phyloP scores from a whole-genome alignment of 35 echinoderm and acorn worm genomes.

The Patiria miniata region DNA sequence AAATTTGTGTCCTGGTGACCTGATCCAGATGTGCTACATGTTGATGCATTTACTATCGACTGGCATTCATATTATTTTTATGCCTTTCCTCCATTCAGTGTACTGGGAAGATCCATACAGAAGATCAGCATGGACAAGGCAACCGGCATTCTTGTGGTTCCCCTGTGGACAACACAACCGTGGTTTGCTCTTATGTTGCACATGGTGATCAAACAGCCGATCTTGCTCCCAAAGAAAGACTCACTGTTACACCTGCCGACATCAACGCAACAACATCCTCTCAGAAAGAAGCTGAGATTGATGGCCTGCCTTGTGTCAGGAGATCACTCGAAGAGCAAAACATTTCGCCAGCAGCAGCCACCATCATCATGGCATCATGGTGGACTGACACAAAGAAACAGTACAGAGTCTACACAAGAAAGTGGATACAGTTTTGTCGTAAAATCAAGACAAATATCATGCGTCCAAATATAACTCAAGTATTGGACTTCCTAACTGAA shows the following conservation, averaged over 20 bases:
- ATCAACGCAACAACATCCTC: not conserved
- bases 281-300: constrained; percentile 4
- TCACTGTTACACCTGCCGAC: not conserved
- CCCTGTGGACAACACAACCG: constrained; percentile 63
- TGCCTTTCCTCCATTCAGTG: not conserved
- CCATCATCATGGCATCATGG: not conserved
- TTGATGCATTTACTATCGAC: constrained; percentile 55
- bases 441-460: not conserved
- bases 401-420: not conserved
- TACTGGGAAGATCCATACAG: not conserved
- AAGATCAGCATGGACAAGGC: constrained; percentile 20
- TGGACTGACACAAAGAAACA: not conserved
- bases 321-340: not conserved
- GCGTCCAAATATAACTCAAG: not conserved
- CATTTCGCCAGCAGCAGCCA: not conserved
- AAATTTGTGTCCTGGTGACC: constrained; percentile 64
- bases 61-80: constrained; percentile 26
- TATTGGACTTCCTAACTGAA: not conserved
- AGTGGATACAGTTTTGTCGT: not conserved
- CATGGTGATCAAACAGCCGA: constrained; percentile 43
- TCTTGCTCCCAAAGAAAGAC: not conserved
- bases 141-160: constrained; percentile 46
- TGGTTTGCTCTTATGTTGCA: constrained; percentile 52
- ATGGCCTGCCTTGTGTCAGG: not conserved
- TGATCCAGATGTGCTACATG: constrained; percentile 44